Base-by-base conservation (phyloP, 2,888 invertebrate genomes). In the Poecilobothrus nobilitatus region DNA sequence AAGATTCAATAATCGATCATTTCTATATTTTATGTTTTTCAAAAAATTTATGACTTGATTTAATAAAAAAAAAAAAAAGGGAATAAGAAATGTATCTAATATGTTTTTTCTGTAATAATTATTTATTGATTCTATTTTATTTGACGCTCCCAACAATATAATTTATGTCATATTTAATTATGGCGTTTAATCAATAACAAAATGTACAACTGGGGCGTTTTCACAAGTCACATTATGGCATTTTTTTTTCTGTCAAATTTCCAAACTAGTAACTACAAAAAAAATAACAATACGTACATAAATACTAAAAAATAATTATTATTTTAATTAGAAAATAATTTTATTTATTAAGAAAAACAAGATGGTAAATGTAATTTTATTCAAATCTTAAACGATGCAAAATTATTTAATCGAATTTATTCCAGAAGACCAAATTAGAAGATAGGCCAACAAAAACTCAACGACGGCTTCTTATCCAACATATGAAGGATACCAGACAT, bases 401-500 rank as follows among this genome's bases (percentile, higher is more conserved):
- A 18, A 53, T 4, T 53, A n/a, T 53, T 53, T 12, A 53, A 53
- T 12, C 18, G 1, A 12, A 18, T 6, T 53, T 53, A 6, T 65
- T 64, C 8, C 12, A 65, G 65, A 65, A 65, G 34, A 20, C 33
- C 18, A 65, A 65, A 22, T n/a, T 37, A n/a, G 20, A 37, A 8
- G 65, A 65, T 9, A 33, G 65, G 20, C 33, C 37, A 33, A 65
- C 65, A 33, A 33, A 20, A 37, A 34, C 33, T 18, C 65, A 65
- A 65, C 33, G 65, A 9, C 37, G 65, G 10, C 33, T 65, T 9
- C 37, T 65, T 20, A 65, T 65, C 7, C 33, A 33, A 34, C 65
- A 65, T 37, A 65, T 65, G 65, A 65, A 37, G 34, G 65, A 65
- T 33, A 65, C 65, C 20, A 33, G 65, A 33, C 33, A 65, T 34